Evolutionary conservation across 2,888 invertebrate genomes (phyloP), one percentile per base, ranked within the genome.

Genomic region (Thymelicus sylvestris): DNA sequence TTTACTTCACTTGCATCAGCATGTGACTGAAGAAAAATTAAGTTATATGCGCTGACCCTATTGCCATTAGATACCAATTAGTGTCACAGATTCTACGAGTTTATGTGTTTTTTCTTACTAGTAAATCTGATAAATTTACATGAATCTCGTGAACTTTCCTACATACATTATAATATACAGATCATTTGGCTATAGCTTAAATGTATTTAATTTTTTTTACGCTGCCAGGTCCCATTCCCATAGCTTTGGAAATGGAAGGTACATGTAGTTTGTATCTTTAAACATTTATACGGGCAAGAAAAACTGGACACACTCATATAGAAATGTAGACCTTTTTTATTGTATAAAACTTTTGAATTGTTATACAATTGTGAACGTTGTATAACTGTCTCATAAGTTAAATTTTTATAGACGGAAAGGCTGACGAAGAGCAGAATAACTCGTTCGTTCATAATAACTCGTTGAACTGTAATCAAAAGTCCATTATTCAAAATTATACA

Each of bases 221-320:
- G 93, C 93, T 91, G 93, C 93, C 89, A 88, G 93, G 93, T 93
- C 93, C 87, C 93, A 93, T 92, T 93, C 93, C 89, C 91, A 92
- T 90, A 93, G 92, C 85, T 93, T 92, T 92, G 93, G 93, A 93
- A 93, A 89, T 90, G 93, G 92, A 90, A 93, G 93, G 93, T 95
- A 94, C 81, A 80, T 80, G 79, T 84, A 83, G 82, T 81, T 82
- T 76, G 79, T 82, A 80, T 79, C 77, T 81, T 81, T 80, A 79
- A 7, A 77, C 74, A 72, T 41, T 59, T 55, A 41, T 48, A 31
- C 3, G 10, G 41, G 6, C 15, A 39, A 31, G 31, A 44, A 38
- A 44, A 67, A 61, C 60, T 67, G 67, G 60, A 38, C 67, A 60
- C 64, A 41, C 6, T 7, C 60, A 12, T 13, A 7, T 13, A 38